Evolutionary conservation across 2,797 vertebrate genomes (phyloP).

Genomic region (Pteronotus mesoamericanus): DNA sequence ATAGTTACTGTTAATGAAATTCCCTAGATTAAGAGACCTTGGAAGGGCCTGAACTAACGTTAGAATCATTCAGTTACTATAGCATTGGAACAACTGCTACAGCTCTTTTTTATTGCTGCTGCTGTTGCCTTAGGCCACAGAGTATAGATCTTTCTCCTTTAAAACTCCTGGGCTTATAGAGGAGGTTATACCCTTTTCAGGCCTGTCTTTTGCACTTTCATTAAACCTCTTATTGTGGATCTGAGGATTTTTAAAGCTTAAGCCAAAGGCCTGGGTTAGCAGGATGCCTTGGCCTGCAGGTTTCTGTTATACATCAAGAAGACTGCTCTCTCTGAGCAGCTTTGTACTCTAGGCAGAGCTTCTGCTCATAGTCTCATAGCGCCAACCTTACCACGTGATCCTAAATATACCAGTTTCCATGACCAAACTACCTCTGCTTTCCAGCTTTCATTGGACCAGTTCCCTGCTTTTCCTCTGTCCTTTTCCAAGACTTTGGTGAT

Average conservation of each 20-base stretch:
- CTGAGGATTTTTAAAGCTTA: not conserved
- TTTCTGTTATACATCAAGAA: not conserved
- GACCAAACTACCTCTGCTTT: not conserved
- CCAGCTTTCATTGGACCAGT: not conserved
- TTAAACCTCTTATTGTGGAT: not conserved
- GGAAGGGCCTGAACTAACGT: not conserved
- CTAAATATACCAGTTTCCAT: not conserved
- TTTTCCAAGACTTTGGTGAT: not conserved
- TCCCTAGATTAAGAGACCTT: not conserved
- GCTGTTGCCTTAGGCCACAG: not conserved
- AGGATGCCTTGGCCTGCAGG: not conserved
- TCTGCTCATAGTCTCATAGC: not conserved
- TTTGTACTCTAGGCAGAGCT: not conserved
- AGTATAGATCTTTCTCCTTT: not conserved
- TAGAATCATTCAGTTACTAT: not conserved
- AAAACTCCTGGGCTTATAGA: not conserved
- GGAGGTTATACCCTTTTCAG: not conserved
- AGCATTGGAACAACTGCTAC: not conserved
- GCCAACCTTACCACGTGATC: not conserved
- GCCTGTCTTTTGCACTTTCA: not conserved
- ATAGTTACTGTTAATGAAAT: not conserved
- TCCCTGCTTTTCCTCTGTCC: not conserved
- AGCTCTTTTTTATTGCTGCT: not conserved
- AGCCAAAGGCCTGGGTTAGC: not conserved
- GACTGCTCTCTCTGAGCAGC: not conserved